phyloP scores from a whole-genome alignment of 2,113 vertebrate genomes.

The Haemorhous mexicanus region DNA sequence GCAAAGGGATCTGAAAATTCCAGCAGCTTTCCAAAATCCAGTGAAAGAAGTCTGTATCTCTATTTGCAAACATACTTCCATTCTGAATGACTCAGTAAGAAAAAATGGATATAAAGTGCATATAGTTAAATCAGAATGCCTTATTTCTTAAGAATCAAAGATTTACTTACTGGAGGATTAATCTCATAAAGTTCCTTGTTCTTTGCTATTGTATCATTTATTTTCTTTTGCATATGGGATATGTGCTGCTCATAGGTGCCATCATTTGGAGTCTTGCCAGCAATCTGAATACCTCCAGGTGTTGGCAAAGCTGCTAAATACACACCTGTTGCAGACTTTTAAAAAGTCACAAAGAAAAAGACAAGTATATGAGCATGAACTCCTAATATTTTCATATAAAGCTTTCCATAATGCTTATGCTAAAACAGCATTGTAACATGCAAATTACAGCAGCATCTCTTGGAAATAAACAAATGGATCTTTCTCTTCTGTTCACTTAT shows the following conservation, averaged over 20 bases:
- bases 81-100: not conserved
- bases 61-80: not conserved
- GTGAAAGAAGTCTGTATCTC: not conserved
- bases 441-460: not conserved
- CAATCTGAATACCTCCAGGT: conserved; percentile 95
- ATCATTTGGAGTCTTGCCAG: conserved; percentile 92
- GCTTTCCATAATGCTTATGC: not conserved
- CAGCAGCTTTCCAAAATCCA: not conserved
- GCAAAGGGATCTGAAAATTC: not conserved
- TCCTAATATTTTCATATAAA: not conserved
- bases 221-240: conserved; percentile 93
- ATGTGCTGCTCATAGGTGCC: conserved; percentile 91
- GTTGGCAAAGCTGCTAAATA: conserved; percentile 89
- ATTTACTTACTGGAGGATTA: conserved; percentile 86
- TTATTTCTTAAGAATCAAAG: not conserved
- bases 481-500: not conserved
- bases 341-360: not conserved
- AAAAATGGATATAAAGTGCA: not conserved
- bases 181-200: conserved; percentile 96
- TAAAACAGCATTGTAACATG: not conserved
- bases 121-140: not conserved
- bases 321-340: conserved; percentile 94
- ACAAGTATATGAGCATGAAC: not conserved
- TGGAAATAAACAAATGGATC: not conserved
- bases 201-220: conserved; percentile 92